Evolutionary conservation across 2,797 vertebrate species (phyloP), one percentile per base, ranked within the genome.

Genomic region (Paramormyrops hopkinsi): DNA sequence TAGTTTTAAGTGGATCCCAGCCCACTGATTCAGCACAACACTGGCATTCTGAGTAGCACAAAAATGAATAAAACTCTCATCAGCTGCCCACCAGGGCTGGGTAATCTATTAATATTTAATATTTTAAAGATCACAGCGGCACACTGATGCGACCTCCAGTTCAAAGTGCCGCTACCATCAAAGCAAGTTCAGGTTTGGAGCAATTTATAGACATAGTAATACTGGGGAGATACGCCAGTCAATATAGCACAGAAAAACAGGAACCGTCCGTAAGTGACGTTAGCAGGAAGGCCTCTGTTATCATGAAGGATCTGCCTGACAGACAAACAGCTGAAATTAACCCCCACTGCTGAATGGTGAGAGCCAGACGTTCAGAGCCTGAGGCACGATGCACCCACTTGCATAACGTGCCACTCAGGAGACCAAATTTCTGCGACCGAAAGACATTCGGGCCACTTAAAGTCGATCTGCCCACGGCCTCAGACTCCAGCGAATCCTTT

Each of bases 31-130:
- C 19, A 83, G 5, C 29, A 29, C 44, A 89, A 62, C 37, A 14
- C 41, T 46, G 37, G 41, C 76, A 82, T 46, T 82, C 41, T 89
- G 88, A 59, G 54, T 54, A 46, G 53, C 53, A 5, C 25, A 22
- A 56, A 62, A 54, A 33, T 82, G 44, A 82, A 79, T 89, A 89
- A 84, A 89, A 29, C 79, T 41, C 88, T 84, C 88, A 89, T 84
- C 54, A 54, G 11, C 19, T 84, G 56, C 56, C 79, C 76, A 82
- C n/a, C 17, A 19, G 88, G 54, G 76, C 73, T 12, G 19, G 33
- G 44, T 46, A 89, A 59, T 83, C 79, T 89, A 89, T 89, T 82
- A 89, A 89, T 89, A 84, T 84, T 89, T 89, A 59, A 89, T 62
- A 84, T 11, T 84, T 62, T 82, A 59, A 79, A 89, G 88, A 62